These are phyloP conservation scores for Pentalonia nigronervosa DNA, from an alignment of 1,140 invertebrate genomes.

Conservation along the genomic window DNA sequence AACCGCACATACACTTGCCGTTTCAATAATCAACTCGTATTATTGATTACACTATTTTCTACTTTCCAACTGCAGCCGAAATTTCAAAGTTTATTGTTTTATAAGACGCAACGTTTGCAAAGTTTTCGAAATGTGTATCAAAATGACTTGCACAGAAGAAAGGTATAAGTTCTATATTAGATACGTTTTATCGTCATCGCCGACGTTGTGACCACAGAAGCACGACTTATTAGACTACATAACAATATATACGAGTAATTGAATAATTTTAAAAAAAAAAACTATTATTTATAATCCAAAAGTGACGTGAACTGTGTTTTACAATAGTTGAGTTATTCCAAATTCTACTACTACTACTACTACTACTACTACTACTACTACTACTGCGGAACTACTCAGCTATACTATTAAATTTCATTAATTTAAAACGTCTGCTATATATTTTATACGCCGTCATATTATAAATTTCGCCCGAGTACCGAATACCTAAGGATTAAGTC, in stretches of 20 bases:
- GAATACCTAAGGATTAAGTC: not conserved
- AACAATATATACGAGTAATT: not conserved
- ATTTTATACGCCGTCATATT: not conserved
- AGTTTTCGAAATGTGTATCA: not conserved
- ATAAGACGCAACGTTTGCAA: not conserved
- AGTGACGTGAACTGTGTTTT: not conserved
- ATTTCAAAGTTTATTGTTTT: not conserved
- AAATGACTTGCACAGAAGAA: not conserved
- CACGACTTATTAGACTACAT: not conserved
- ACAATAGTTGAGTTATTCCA: not conserved
- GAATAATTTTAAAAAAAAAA: not conserved
- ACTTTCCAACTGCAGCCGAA: not conserved
- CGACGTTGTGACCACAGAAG: not conserved
- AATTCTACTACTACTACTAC: not conserved
- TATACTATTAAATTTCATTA: constrained; percentile 31
- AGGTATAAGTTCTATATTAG: not conserved
- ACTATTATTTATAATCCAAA: not conserved
- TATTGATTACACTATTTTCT: not conserved
- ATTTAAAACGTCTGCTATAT: not conserved
- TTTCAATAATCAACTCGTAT: not conserved
- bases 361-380: not conserved
- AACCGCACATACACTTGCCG: not conserved
- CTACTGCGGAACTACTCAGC: not conserved
- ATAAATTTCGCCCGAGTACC: not conserved
- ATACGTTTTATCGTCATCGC: not conserved